These are phyloP conservation scores for Eustalomyia histrio DNA, from an alignment of 2,888 invertebrate genomes.

Conservation along the genomic window DNA sequence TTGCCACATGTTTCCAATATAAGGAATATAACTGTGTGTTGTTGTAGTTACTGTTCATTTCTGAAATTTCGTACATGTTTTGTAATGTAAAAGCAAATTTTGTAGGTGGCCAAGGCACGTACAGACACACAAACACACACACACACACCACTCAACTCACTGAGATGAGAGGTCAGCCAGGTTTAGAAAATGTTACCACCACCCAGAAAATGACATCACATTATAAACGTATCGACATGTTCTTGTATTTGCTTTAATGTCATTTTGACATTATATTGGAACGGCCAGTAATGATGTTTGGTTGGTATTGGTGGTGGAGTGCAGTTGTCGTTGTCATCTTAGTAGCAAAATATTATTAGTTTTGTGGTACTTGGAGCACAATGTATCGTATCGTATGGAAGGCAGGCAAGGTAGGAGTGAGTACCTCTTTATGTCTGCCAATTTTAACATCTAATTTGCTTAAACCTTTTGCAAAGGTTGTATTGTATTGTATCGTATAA, in stretches of 20 bases:
- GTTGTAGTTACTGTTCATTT: slow-evolving; percentile 20
- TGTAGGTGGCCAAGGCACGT: slow-evolving; percentile 62
- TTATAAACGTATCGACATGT: slow-evolving; percentile 58
- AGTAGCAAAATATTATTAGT: slow-evolving; percentile 63
- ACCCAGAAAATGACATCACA: slow-evolving; percentile 45
- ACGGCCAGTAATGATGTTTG: slow-evolving; percentile 8
- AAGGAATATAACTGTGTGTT: slow-evolving; percentile 45
- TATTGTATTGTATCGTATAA: background rate
- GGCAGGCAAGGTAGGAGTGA: background rate
- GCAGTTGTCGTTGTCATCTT: slow-evolving; percentile 47
- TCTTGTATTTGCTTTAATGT: slow-evolving; percentile 49
- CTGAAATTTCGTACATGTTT: slow-evolving; percentile 48
- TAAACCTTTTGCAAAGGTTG: slow-evolving; percentile 49
- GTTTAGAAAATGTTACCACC: slow-evolving; percentile 50
- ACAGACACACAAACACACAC: background rate
- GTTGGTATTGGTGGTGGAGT: background rate
- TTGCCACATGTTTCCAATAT: slow-evolving; percentile 66
- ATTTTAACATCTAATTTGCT: slow-evolving; percentile 51
- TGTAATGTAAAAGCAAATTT: slow-evolving; percentile 55
- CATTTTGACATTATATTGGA: slow-evolving; percentile 49
- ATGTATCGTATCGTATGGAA: background rate
- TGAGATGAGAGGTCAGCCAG: slow-evolving; percentile 26
- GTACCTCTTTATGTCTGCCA: slow-evolving; percentile 17
- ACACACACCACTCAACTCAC: background rate
- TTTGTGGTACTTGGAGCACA: slow-evolving; percentile 44